Percentiles rank a stretch among this genome's conserved stretches.
Conservation (phyloP, 1,140 invertebrate species). For the Heliconius eleuchia region DNA sequence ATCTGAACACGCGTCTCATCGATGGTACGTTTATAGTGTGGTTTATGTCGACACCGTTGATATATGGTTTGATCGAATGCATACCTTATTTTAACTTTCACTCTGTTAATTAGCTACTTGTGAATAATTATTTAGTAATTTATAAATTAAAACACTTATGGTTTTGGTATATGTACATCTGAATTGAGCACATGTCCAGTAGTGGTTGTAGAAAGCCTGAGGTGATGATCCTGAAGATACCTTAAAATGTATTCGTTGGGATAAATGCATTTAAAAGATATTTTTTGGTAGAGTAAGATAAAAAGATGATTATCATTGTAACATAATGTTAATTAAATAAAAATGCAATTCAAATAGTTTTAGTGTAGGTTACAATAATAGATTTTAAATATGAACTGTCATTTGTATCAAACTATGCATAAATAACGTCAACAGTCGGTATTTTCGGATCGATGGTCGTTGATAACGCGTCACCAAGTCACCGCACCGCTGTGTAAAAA, state of each 20-base stretch:
- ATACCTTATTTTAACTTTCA: slow-evolving; percentile 37
- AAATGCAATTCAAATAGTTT: background rate
- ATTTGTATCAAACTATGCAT: slow-evolving; percentile 47
- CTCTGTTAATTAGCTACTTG: slow-evolving; percentile 35
- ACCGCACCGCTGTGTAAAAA: slow-evolving; percentile 51
- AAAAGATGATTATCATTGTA: background rate
- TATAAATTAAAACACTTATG: background rate
- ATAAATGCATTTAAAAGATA: too few species aligned
- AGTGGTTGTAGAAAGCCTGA: background rate
- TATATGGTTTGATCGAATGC: slow-evolving; percentile 28
- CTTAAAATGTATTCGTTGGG: too few species aligned
- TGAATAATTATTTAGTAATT: slow-evolving; percentile 6
- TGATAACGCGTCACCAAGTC: slow-evolving; percentile 60
- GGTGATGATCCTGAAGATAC: too few species aligned
- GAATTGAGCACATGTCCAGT: background rate
- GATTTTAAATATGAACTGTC: background rate
- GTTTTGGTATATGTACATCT: background rate
- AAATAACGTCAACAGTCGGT: slow-evolving; percentile 67
- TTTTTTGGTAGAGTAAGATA: too few species aligned
- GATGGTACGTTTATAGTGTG: slow-evolving; percentile 30
- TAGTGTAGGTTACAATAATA: background rate
- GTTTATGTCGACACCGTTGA: slow-evolving; percentile 38
- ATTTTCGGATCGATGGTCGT: slow-evolving; percentile 58
- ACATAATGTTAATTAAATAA: background rate
- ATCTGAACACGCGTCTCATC: slow-evolving; percentile 28